phyloP scores from a whole-genome alignment of 2,113 vertebrate species.

The Calonectris borealis region DNA sequence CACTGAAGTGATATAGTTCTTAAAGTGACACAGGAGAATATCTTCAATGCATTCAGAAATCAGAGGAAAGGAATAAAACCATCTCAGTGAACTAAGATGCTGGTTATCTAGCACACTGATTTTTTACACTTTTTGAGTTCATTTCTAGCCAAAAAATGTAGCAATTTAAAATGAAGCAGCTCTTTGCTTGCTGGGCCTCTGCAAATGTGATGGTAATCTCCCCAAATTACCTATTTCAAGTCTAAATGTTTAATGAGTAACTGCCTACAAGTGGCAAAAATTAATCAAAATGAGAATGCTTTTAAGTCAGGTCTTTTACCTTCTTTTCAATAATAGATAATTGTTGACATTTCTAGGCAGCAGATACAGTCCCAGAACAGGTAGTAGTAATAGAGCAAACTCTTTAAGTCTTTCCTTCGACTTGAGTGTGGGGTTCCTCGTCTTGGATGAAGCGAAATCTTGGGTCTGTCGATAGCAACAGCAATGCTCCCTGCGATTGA shows the following conservation, averaged over 20 bases:
- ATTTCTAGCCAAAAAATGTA: neutral
- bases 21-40: neutral
- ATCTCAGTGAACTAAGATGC: neutral
- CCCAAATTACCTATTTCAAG: neutral
- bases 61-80: neutral
- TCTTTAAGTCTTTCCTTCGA: neutral
- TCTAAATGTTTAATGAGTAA: conserved; percentile 18
- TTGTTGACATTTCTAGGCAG: conserved; percentile 23
- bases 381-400: neutral
- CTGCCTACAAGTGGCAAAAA: neutral
- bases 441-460: neutral
- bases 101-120: neutral
- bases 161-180: neutral
- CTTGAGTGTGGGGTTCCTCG: neutral
- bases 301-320: neutral
- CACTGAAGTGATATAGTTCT: neutral
- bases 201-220: neutral
- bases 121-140: neutral
- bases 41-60: neutral
- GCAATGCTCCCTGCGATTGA: neutral
- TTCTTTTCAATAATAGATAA: conserved; percentile 19
- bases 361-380: neutral
- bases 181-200: neutral
- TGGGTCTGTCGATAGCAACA: neutral
- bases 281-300: conserved; percentile 17